A percentile compares a stretch with the other conserved stretches of the same genome.
phyloP scores from a whole-genome alignment of 2,113 vertebrate genomes.

The Natator depressus region DNA sequence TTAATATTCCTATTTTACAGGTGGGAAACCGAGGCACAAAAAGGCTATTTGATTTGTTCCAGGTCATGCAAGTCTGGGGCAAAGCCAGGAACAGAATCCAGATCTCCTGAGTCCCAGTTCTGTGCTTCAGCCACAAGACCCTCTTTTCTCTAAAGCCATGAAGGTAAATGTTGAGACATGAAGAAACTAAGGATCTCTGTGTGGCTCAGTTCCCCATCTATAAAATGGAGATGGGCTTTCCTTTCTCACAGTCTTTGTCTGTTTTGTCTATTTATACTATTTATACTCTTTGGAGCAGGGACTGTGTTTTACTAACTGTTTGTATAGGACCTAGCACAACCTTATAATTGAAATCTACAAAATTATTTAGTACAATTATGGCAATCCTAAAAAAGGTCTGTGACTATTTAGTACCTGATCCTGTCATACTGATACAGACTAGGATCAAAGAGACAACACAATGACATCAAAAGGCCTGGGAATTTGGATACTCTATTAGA shows the following conservation, averaged over 20 bases:
- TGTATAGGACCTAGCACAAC: background rate
- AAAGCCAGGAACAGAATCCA: background rate
- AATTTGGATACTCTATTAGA: background rate
- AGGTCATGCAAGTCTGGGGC: background rate
- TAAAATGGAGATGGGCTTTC: background rate
- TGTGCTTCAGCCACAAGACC: background rate
- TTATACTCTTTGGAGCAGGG: too few species aligned
- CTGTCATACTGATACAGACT: background rate
- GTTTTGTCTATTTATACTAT: background rate
- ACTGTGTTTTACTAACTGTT: background rate
- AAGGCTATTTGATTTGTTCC: background rate
- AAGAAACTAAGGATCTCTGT: background rate
- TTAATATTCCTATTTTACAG: background rate
- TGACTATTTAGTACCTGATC: background rate
- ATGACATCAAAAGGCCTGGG: background rate
- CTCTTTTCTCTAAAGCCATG: background rate
- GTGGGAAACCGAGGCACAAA: background rate
- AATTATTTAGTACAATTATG: background rate
- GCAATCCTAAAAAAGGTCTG: background rate
- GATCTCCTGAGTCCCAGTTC: background rate
- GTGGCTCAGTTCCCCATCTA: background rate
- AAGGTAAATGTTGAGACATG: background rate
- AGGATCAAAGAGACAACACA: background rate
- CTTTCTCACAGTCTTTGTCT: background rate
- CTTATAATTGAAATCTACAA: constrained; percentile 1